These are phyloP conservation scores for Spatula clypeata DNA, from an alignment of 2,797 vertebrate genomes.

Conservation along the genomic window DNA sequence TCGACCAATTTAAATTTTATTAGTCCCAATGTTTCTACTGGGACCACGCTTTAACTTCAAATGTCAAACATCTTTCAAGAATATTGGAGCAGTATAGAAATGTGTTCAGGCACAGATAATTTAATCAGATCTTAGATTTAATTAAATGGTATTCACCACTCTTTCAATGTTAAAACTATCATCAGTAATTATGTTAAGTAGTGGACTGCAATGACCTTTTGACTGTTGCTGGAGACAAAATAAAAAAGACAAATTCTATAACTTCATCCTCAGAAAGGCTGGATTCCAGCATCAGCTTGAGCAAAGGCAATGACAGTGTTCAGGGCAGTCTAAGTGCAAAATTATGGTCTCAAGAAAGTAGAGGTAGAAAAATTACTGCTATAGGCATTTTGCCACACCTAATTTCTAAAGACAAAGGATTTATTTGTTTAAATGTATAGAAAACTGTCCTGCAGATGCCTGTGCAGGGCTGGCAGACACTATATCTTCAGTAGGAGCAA, in stretches of 20 bases:
- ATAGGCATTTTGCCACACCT: not conserved
- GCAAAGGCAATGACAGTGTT: not conserved
- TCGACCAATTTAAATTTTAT: not conserved
- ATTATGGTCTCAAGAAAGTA: not conserved
- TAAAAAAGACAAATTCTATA: not conserved
- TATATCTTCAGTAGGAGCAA: not conserved
- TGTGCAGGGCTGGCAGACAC: not conserved
- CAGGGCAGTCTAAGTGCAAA: not conserved
- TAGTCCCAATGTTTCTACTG: not conserved
- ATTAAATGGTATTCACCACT: not conserved
- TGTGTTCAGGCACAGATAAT: not conserved
- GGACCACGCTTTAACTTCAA: not conserved
- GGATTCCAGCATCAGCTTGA: not conserved
- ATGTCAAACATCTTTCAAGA: not conserved
- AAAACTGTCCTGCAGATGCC: not conserved
- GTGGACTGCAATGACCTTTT: not conserved
- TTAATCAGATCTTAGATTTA: constrained; percentile 15
- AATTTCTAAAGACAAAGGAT: not conserved
- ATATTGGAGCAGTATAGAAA: not conserved
- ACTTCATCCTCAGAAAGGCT: not conserved
- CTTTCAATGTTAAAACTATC: not conserved
- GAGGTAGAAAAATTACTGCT: not conserved
- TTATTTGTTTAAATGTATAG: not conserved
- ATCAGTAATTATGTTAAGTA: not conserved
- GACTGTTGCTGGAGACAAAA: not conserved